A percentile compares a stretch with the other conserved stretches of the same genome.
phyloP scores from a whole-genome alignment of 2,888 invertebrate genomes.

The Zaprionus obscuricornis region DNA sequence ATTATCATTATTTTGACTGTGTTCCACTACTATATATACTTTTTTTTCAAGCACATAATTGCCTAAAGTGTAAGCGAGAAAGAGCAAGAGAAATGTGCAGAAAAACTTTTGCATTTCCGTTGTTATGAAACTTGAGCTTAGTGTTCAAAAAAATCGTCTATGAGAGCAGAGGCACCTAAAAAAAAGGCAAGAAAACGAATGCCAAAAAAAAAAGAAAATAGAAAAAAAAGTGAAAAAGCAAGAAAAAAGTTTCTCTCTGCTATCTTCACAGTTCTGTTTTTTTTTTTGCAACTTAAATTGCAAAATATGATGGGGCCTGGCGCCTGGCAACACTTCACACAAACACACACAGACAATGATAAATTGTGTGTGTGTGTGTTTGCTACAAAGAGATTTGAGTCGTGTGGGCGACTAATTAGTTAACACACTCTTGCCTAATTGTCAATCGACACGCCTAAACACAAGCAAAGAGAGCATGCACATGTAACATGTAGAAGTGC shows the following conservation, averaged over 20 bases:
- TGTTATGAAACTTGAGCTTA: slow-evolving; percentile 71
- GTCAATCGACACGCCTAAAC: slow-evolving; percentile 60
- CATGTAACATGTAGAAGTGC: no score
- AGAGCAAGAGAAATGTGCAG: slow-evolving; percentile 15
- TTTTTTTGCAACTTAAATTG: slow-evolving; percentile 57
- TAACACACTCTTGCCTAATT: slow-evolving; percentile 82
- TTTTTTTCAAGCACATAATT: slow-evolving; percentile 65
- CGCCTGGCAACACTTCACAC: slow-evolving; percentile 83
- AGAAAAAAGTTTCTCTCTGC: slow-evolving; percentile 27
- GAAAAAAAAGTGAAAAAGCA: slow-evolving; percentile 31
- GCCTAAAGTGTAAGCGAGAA: slow-evolving; percentile 48
- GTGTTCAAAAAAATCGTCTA: slow-evolving; percentile 43
- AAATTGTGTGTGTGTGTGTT: neutral
- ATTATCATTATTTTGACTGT: slow-evolving; percentile 64
- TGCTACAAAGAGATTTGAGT: slow-evolving; percentile 21
- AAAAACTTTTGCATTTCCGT: slow-evolving; percentile 71
- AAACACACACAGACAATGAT: slow-evolving; percentile 29
- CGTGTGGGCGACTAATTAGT: slow-evolving; percentile 80
- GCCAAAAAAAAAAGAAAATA: neutral
- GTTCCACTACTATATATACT: slow-evolving; percentile 4
- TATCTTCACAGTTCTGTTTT: slow-evolving; percentile 18
- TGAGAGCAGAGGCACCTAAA: no score
- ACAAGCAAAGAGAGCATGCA: no score
- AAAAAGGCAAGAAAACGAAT: slow-evolving; percentile 18
- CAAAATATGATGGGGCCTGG: slow-evolving; percentile 79